Evolutionary conservation across 2,888 invertebrate genomes (phyloP).

Genomic region (Trissolcus japonicus): DNA sequence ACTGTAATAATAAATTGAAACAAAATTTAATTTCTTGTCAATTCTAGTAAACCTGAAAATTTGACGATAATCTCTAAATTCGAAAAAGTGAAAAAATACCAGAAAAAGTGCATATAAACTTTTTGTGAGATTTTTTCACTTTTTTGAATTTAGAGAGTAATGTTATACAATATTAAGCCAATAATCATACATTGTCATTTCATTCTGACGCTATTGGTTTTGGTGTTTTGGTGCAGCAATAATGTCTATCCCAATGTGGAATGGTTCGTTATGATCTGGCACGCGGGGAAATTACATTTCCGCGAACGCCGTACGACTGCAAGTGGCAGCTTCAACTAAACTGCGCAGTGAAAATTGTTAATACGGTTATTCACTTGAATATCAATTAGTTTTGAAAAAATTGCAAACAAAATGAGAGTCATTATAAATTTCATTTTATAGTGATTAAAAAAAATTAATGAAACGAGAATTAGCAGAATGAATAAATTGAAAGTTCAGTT

Average conservation of each 20-base stretch:
- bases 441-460: too few relatives aligned
- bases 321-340: slow-evolving; percentile 27
- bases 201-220: slow-evolving; percentile 46
- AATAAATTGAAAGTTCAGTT: too few relatives aligned
- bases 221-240: slow-evolving; percentile 39
- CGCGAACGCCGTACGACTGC: slow-evolving; percentile 54
- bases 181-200: slow-evolving; percentile 44
- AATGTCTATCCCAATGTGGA: slow-evolving; percentile 47
- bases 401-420: too few relatives aligned
- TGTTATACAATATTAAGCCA: slow-evolving; percentile 30
- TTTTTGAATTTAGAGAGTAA: too few relatives aligned
- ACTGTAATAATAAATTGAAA: slow-evolving; percentile 8
- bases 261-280: slow-evolving; percentile 61
- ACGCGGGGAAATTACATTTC: slow-evolving; percentile 63
- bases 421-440: too few relatives aligned
- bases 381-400: too few relatives aligned
- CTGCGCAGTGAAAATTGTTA: slow-evolving; percentile 14
- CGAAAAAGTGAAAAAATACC: too few relatives aligned
- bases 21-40: slow-evolving; percentile 13
- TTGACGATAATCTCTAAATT: slow-evolving; percentile 1
- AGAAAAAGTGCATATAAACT: too few relatives aligned
- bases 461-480: too few relatives aligned
- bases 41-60: too few relatives aligned
- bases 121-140: too few relatives aligned
- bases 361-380: slow-evolving; percentile 2